Evolutionary conservation across 2,113 vertebrate genomes (phyloP).

Genomic region (Phalacrocorax brasilianus): DNA sequence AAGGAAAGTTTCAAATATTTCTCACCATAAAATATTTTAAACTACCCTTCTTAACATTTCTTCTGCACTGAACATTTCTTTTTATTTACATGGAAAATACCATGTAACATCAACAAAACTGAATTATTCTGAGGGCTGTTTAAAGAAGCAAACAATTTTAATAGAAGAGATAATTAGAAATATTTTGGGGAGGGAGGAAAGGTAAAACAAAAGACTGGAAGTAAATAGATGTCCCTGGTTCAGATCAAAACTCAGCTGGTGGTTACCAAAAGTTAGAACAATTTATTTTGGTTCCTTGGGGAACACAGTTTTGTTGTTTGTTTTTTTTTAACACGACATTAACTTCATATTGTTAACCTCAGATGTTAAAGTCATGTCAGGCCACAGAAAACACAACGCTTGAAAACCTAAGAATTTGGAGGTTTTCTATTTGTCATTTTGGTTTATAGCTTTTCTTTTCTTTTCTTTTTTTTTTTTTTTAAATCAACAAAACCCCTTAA

Average conservation of each 20-base stretch:
- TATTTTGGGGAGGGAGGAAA: neutral
- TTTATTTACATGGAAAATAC: neutral
- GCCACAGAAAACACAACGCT: neutral
- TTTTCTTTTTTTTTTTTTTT: too few relatives aligned
- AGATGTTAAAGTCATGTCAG: neutral
- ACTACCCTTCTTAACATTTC: neutral
- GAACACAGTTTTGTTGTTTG: neutral
- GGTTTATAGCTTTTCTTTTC: neutral
- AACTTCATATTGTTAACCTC: slow-evolving; percentile 2
- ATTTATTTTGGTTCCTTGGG: neutral
- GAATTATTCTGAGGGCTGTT: neutral
- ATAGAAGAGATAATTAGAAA: neutral
- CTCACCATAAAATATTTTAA: slow-evolving; percentile 9
- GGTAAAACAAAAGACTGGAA: neutral
- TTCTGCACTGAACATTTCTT: neutral
- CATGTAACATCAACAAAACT: neutral
- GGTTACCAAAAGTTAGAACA: neutral
- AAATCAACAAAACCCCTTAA: neutral
- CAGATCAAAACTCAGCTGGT: neutral
- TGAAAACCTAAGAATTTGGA: neutral
- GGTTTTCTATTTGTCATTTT: slow-evolving; percentile 5
- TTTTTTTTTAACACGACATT: neutral
- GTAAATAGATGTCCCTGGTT: neutral
- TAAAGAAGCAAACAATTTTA: neutral
- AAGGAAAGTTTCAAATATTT: neutral